These are phyloP conservation scores for Calephelis perditalis DNA, from an alignment of 2,888 invertebrate genomes.

Conservation along the genomic window DNA sequence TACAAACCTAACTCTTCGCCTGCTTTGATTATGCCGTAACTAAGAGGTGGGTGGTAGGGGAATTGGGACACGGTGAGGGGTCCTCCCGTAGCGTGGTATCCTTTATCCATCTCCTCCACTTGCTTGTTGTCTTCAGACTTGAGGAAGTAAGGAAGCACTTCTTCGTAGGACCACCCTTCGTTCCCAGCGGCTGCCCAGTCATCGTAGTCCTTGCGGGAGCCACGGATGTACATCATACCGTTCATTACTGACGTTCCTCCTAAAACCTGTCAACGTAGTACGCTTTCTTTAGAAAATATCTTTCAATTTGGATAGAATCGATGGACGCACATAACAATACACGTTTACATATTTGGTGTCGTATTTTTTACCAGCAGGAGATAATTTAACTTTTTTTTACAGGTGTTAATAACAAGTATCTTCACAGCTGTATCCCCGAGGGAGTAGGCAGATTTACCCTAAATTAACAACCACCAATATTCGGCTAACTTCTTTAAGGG, in stretches of 20 bases:
- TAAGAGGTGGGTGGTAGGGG: constrained; percentile 91
- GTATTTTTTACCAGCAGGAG: too few species aligned
- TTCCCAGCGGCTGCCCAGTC: constrained; percentile 92
- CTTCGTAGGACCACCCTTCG: constrained; percentile 92
- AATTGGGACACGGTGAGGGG: constrained; percentile 88
- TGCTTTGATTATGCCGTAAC: constrained; percentile 86
- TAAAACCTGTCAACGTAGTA: constrained; percentile 78
- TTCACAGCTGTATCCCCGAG: too few species aligned
- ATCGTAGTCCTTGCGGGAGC: constrained; percentile 91
- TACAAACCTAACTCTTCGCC: constrained; percentile 84
- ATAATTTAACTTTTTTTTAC: too few species aligned
- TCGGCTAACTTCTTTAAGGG: too few species aligned
- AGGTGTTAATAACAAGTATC: too few species aligned
- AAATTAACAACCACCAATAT: too few species aligned
- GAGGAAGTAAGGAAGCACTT: constrained; percentile 93
- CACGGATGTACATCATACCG: constrained; percentile 97
- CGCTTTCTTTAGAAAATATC: not conserved
- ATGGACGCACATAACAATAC: too few species aligned
- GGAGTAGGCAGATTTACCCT: too few species aligned
- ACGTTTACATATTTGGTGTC: too few species aligned
- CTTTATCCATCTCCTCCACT: constrained; percentile 83
- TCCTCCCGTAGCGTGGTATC: constrained; percentile 88
- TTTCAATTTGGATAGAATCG: too few species aligned
- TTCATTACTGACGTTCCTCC: constrained; percentile 96
- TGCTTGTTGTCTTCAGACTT: constrained; percentile 90